Evolutionary conservation across 2,113 vertebrate species (phyloP), one percentile per base, ranked within the genome.

Genomic region (Dissostichus mawsoni): DNA sequence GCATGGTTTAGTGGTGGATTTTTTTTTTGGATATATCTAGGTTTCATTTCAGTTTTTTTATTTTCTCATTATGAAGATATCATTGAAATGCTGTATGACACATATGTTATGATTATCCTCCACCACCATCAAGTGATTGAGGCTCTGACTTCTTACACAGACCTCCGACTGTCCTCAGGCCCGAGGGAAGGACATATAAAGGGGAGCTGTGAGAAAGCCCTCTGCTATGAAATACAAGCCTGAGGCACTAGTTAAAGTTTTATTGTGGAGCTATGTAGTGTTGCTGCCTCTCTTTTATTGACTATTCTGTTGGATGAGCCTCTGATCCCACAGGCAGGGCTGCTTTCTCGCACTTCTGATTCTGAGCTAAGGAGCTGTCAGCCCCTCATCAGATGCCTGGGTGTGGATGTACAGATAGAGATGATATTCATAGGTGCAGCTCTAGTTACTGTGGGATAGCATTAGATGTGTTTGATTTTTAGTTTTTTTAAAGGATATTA

Each of bases 191-290:
- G 71, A 79, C 87, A 75, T 70, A 64, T 82, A 66, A 82, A 82
- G 74, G 61, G 64, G 45, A 78, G 65, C 57, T 80, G 61, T 79
- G 83, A 76, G 88, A 81, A 80, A 70, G 58, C 61, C 9, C 48
- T 79, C 61, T 69, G 73, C 74, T 59, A 64, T 78, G 66, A 86
- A 77, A 76, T 78, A 80, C 29, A 73, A 80, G 83, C 80, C 76
- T 75, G 50, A 84, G 85, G 87, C 79, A 23, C 57, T 65, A 81
- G 74, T 92, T 85, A 83, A 89, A 81, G 64, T 92, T 92, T 87
- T 81, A 92, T 85, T 86, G 72, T 89, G 61, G 70, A 74, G 64
- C 80, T 55, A 25, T 74, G 71, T 78, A 79, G 69, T 64, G 77
- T 63, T 62, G 76, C 76, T 78, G 83, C 79, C 44, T 87, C 23